Conservation (phyloP, 2,888 invertebrate species). For the Leucophenga maculata region DNA sequence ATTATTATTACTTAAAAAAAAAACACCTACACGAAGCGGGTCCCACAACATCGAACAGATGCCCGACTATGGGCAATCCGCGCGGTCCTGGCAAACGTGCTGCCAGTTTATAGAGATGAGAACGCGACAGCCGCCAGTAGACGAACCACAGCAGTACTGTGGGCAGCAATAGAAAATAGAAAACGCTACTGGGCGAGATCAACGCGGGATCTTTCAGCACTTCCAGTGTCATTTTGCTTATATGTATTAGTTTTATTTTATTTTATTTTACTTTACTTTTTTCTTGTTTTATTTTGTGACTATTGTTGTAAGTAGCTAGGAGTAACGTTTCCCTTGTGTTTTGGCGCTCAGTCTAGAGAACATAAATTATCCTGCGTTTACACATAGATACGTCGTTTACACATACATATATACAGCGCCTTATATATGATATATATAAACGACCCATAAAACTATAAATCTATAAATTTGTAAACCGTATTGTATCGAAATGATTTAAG, state of each 20-base stretch:
- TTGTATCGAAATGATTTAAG: no score
- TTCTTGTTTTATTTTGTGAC: background rate
- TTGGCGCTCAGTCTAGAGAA: background rate
- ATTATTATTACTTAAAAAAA: background rate
- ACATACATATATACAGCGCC: background rate
- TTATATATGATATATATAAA: no score
- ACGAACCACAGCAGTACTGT: constrained; percentile 80
- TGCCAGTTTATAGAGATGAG: constrained; percentile 80
- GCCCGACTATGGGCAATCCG: constrained; percentile 83
- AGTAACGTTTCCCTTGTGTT: background rate
- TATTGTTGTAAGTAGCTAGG: background rate
- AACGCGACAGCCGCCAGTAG: constrained; percentile 84
- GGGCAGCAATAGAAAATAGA: constrained; percentile 82
- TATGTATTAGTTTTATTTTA: no score
- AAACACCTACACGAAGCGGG: constrained; percentile 78
- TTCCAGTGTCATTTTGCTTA: constrained; percentile 60
- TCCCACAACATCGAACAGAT: constrained; percentile 82
- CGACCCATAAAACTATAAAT: no score
- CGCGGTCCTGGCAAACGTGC: constrained; percentile 82
- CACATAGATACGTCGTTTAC: background rate
- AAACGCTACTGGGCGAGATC: constrained; percentile 77
- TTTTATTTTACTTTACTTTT: background rate
- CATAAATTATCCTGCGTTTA: background rate
- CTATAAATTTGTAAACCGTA: no score
- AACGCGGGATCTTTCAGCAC: constrained; percentile 67